Percentiles rank a stretch among this genome's conserved stretches.
phyloP scores from a whole-genome alignment of 2,888 invertebrate genomes.

The Sabellastarte sp. region DNA sequence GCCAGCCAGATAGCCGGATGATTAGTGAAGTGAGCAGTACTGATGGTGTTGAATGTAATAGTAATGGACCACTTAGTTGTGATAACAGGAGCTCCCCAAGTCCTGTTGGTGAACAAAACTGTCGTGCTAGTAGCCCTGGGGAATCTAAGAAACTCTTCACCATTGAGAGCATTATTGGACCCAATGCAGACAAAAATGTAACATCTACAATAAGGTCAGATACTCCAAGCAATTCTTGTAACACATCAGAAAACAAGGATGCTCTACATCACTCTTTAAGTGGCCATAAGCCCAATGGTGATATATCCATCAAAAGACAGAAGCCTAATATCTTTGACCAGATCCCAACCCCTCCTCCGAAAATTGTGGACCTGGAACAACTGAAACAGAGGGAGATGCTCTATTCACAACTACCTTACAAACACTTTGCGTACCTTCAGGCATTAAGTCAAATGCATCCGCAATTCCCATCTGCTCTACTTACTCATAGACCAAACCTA shows the following conservation, averaged over 20 bases:
- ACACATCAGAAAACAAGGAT: not conserved
- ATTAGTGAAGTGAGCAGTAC: not conserved
- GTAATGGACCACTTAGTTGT: not conserved
- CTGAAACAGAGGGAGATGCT: conserved; percentile 11
- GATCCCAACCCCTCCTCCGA: conserved; percentile 53
- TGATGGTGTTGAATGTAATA: not conserved
- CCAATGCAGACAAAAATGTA: not conserved
- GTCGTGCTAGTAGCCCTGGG: no score
- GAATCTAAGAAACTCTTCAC: conserved; percentile 34
- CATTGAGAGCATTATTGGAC: conserved; percentile 49
- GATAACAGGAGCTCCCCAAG: not conserved
- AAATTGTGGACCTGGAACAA: conserved; percentile 42
- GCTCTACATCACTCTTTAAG: no score
- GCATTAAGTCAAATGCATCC: not conserved
- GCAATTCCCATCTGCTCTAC: no score
- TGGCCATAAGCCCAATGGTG: not conserved
- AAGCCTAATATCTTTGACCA: conserved; percentile 49
- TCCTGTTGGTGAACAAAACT: not conserved
- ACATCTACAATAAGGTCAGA: no score
- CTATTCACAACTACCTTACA: not conserved
- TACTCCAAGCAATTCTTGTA: not conserved
- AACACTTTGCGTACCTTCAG: conserved; percentile 7
- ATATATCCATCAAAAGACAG: conserved; percentile 8
- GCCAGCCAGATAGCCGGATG: not conserved
- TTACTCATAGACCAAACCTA: no score